Evolutionary conservation across 2,797 vertebrate genomes (phyloP).

Genomic region (Harpagifer antarcticus): DNA sequence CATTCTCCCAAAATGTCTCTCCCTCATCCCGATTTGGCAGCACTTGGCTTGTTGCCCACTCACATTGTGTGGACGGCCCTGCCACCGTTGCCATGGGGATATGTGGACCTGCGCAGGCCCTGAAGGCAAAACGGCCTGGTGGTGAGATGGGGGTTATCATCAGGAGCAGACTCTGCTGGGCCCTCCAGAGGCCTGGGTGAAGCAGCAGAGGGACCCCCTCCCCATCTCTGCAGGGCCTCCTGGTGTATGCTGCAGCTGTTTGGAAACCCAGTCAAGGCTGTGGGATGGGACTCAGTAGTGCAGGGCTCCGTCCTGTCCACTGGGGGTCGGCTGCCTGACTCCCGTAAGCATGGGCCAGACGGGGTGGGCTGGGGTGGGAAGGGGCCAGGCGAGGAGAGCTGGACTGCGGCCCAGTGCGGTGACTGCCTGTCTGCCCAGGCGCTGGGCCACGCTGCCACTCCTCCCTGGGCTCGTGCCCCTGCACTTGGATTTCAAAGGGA

Average conservation of each 20-base stretch:
- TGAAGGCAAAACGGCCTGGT: conserved; percentile 79
- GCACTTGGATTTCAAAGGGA: conserved; percentile 88
- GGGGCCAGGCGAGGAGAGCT: conserved; percentile 81
- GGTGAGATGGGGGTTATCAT: conserved; percentile 83
- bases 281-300: conserved; percentile 53
- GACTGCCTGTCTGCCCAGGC: conserved; percentile 89
- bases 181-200: conserved; percentile 75
- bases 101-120: conserved; percentile 83
- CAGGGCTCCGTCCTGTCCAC: conserved; percentile 82
- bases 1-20: conserved; percentile 79
- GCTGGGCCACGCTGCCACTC: conserved; percentile 85
- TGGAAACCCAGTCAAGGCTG: conserved; percentile 50
- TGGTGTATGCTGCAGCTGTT: conserved; percentile 48
- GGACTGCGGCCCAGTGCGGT: conserved; percentile 84
- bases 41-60: conserved; percentile 85
- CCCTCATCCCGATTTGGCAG: conserved; percentile 84
- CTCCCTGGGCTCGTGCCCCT: conserved; percentile 87
- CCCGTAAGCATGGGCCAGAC: conserved; percentile 80
- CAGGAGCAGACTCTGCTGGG: conserved; percentile 78
- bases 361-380: conserved; percentile 80
- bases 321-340: conserved; percentile 85
- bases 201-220: conserved; percentile 40
- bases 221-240: conserved; percentile 47
- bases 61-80: conserved; percentile 86
- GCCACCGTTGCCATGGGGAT: conserved; percentile 89